Base-by-base conservation (phyloP, 2,888 invertebrate species). In the Osedax fenrisi region DNA sequence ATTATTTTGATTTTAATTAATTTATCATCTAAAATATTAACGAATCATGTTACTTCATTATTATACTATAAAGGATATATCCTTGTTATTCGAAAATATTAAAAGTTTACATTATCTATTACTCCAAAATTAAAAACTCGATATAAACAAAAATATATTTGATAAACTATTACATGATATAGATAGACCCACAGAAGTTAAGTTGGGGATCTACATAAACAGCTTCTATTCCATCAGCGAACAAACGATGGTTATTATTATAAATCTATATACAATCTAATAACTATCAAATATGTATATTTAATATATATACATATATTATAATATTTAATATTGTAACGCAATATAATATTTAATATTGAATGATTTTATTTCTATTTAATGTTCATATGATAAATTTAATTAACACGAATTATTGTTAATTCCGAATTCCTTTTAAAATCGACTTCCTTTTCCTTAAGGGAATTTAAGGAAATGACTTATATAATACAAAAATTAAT, bases 211-310 rank as follows among this genome's bases (percentile, higher is more conserved):
- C 2, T 80, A 80, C 72, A 80, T 82, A 27, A 82, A 81, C 78
- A 81, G 81, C 69, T 80, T 82, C 27, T 81, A 82, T 75, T 81
- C 81, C 3, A 81, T 82, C 72, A 81, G 81, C 75, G 82, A 82
- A 73, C 81, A 82, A 72, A 80, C 80, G n/a, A 82, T 82, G 82
- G 82, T 82, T 76, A 79, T 78, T 77, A n/a, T 24, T 17, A 71
- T 73, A 41, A 10, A 10, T 41, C 17, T 17, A 5, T 10, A 41
- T 41, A 17, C 41, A 41, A 41, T 10, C 5, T 41, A 41, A 41
- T 10, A 41, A 10, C 41, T 5, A 10, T 10, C 17, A 41, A 41
- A 10, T 41, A 41, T 41, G n/a, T n/a, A n/a, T n/a, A n/a, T n/a
- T n/a, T n/a, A n/a, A n/a, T n/a, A n/a, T n/a, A n/a, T n/a, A n/a